A percentile compares a stretch with the other conserved stretches of the same genome.
Conservation (phyloP, 2,113 vertebrate genomes). For the Physeter macrocephalus region DNA sequence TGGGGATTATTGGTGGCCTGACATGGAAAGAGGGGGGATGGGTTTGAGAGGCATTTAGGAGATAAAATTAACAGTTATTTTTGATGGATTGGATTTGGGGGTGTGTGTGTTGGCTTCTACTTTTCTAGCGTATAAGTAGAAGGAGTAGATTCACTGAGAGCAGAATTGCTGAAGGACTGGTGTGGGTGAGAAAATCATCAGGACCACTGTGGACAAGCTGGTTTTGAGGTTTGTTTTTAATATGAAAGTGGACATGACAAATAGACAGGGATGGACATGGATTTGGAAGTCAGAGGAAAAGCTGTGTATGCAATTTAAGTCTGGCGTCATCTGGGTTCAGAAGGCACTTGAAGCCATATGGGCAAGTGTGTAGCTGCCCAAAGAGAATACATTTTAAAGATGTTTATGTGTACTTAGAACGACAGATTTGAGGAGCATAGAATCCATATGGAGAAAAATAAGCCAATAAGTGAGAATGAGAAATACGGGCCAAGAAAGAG, state of each 20-base stretch:
- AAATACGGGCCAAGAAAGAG: not conserved
- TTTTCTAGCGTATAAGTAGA: not conserved
- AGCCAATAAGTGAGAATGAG: not conserved
- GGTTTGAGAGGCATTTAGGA: not conserved
- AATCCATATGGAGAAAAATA: not conserved
- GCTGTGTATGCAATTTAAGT: not conserved
- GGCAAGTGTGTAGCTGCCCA: not conserved
- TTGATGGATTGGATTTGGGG: not conserved
- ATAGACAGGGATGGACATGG: not conserved
- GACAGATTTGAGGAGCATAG: not conserved
- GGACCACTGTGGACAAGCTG: not conserved
- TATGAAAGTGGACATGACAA: not conserved
- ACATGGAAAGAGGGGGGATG: not conserved
- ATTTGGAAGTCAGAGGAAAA: not conserved
- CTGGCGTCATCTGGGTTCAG: not conserved
- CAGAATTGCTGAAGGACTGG: not conserved
- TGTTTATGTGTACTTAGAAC: not conserved
- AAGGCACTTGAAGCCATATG: not conserved
- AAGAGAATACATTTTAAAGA: not conserved
- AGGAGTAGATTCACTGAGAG: not conserved
- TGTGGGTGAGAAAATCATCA: not conserved
- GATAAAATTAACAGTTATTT: not conserved
- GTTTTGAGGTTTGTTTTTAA: not conserved
- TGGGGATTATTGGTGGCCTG: not conserved
- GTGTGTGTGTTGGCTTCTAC: not conserved